phyloP scores from a whole-genome alignment of 2,113 vertebrate species.

The Anseranas semipalmata region DNA sequence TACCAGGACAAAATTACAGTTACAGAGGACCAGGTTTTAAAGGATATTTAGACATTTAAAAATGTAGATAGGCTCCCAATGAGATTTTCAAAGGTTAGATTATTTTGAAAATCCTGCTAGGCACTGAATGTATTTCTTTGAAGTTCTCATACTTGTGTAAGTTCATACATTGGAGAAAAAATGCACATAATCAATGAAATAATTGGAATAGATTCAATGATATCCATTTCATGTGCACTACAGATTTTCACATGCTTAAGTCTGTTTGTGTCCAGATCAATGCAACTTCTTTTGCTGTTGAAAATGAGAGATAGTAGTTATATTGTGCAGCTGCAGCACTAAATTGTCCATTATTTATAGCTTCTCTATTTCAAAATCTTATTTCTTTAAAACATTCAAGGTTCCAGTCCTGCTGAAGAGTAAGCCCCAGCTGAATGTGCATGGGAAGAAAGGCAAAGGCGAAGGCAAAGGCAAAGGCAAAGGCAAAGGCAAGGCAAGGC shows the following conservation, averaged over 20 bases:
- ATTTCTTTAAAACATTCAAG: constrained; percentile 1
- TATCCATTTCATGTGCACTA: not conserved
- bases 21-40: not conserved
- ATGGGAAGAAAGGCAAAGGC: not conserved
- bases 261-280: constrained; percentile 18
- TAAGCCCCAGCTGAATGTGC: not conserved
- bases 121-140: constrained; percentile 6
- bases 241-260: not conserved
- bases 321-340: not conserved
- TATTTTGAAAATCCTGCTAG: constrained; percentile 41
- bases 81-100: constrained; percentile 32
- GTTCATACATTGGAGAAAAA: constrained; percentile 30
- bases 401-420: not conserved
- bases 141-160: constrained; percentile 5
- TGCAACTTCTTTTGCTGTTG: constrained; percentile 52
- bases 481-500: too few relatives aligned
- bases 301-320: not conserved
- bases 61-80: not conserved
- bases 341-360: constrained; percentile 26
- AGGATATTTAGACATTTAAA: not conserved
- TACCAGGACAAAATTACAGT: not conserved
- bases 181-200: constrained; percentile 49
- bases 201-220: constrained; percentile 25
- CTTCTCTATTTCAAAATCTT: constrained; percentile 1
- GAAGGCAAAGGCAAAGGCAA: too few relatives aligned